Evolutionary conservation across 2,797 vertebrate genomes (phyloP).

Genomic region (Sebastes taczanowskii): DNA sequence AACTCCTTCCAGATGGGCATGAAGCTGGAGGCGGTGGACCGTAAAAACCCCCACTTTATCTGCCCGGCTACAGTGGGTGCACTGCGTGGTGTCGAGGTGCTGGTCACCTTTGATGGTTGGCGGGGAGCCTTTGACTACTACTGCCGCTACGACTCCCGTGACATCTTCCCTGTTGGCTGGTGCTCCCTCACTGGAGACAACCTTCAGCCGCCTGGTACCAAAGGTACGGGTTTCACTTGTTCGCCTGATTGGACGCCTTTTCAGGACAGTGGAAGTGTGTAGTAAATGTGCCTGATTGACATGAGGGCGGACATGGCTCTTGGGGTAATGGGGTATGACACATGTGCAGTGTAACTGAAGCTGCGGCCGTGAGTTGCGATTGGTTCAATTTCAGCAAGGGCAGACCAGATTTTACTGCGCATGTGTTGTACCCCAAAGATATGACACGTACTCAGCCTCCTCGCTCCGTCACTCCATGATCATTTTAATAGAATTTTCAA

Average conservation of each 20-base stretch:
- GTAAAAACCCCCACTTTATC: constrained; percentile 99
- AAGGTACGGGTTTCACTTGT: constrained; percentile 82
- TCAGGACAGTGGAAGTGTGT: not conserved
- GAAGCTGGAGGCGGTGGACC: constrained; percentile 99
- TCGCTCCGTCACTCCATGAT: no score
- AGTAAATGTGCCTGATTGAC: not conserved
- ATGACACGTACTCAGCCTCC: no score
- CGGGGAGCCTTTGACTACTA: constrained; percentile 99
- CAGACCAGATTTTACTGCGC: no score
- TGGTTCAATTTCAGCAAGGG: no score
- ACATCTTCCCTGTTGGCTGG: constrained; percentile 99
- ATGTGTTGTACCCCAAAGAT: no score
- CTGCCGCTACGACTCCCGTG: constrained; percentile 98
- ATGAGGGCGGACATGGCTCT: not conserved
- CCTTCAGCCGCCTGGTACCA: constrained; percentile 96
- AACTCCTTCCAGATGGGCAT: constrained; percentile 97
- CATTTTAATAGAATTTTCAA: no score
- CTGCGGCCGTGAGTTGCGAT: no score
- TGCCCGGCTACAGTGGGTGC: constrained; percentile 98
- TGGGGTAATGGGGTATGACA: no score
- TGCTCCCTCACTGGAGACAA: constrained; percentile 97
- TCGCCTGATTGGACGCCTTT: not conserved
- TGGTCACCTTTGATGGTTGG: constrained; percentile 99
- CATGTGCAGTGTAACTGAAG: no score
- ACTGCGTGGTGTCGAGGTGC: constrained; percentile 95